Evolutionary conservation across 2,888 invertebrate genomes (phyloP).

Genomic region (Epistrophe grossulariae): DNA sequence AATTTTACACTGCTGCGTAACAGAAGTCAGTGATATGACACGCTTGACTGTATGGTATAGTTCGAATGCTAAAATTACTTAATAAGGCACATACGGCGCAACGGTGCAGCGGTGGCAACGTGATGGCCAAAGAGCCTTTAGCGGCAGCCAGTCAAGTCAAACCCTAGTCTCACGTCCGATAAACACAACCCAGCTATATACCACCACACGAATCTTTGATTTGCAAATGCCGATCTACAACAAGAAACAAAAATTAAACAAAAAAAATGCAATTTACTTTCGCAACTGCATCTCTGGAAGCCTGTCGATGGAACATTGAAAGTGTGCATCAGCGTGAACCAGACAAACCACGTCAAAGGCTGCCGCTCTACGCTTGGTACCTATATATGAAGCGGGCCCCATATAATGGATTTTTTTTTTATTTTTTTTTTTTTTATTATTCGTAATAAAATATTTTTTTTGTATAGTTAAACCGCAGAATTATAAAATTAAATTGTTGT

Average conservation of each 20-base stretch:
- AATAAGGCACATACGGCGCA: conserved; percentile 51
- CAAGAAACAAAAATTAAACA: conserved; percentile 8
- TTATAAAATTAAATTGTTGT: conserved; percentile 70
- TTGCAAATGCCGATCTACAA: conserved; percentile 63
- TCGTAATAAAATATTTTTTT: conserved; percentile 63
- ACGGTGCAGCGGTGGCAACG: neutral
- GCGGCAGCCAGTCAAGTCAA: conserved; percentile 3
- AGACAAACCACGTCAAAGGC: conserved; percentile 73
- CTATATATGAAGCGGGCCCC: conserved; percentile 55
- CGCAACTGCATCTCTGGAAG: conserved; percentile 69
- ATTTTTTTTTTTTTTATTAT: conserved; percentile 13
- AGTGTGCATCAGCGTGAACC: conserved; percentile 75
- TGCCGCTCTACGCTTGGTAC: conserved; percentile 67
- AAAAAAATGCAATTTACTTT: conserved; percentile 65
- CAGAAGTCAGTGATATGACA: conserved; percentile 66
- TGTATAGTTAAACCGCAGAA: conserved; percentile 61
- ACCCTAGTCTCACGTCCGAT: conserved; percentile 33
- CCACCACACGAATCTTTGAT: conserved; percentile 66
- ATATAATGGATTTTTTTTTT: conserved; percentile 50
- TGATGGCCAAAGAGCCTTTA: conserved; percentile 46
- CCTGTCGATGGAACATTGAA: conserved; percentile 74
- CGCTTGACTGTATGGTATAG: conserved; percentile 33
- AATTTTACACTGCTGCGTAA: conserved; percentile 52
- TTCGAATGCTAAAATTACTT: conserved; percentile 57
- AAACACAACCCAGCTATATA: conserved; percentile 40